These are phyloP conservation scores for Albula glossodonta DNA, from an alignment of 2,113 vertebrate genomes.

Conservation along the genomic window DNA sequence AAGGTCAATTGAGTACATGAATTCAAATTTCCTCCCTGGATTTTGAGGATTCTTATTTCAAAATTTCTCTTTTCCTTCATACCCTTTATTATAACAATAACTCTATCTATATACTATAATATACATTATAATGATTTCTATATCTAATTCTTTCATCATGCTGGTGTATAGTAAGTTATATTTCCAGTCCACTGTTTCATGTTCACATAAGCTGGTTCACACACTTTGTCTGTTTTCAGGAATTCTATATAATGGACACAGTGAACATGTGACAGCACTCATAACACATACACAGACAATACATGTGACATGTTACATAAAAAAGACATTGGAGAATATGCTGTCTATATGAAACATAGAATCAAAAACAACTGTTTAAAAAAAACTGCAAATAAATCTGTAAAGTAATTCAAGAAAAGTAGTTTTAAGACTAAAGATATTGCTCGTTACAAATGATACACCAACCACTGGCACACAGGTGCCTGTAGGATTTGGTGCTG, in stretches of 20 bases:
- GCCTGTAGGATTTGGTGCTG: too few species aligned
- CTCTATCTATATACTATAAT: too few species aligned
- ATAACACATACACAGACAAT: constrained; percentile 62
- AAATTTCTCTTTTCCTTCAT: constrained; percentile 1
- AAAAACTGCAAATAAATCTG: too few species aligned
- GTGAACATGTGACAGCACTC: constrained; percentile 75
- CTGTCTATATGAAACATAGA: neutral
- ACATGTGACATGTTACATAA: constrained; percentile 45
- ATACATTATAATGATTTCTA: constrained; percentile 53
- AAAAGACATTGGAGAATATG: constrained; percentile 52
- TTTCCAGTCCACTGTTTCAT: constrained; percentile 77
- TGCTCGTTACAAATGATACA: too few species aligned
- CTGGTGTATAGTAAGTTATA: constrained; percentile 68
- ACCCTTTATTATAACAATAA: too few species aligned
- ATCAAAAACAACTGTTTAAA: too few species aligned
- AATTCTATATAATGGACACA: constrained; percentile 92
- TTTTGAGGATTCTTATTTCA: constrained; percentile 35
- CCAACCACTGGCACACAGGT: too few species aligned
- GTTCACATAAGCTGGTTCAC: constrained; percentile 81
- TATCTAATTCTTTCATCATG: constrained; percentile 75
- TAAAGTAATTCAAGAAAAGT: too few species aligned
- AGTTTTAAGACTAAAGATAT: too few species aligned
- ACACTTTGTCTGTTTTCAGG: constrained; percentile 87
- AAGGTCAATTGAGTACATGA: constrained; percentile 19
- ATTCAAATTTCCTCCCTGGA: constrained; percentile 52